These are phyloP conservation scores for Aspiorhynchus laticeps DNA, from an alignment of 2,113 vertebrate genomes.

Conservation along the genomic window DNA sequence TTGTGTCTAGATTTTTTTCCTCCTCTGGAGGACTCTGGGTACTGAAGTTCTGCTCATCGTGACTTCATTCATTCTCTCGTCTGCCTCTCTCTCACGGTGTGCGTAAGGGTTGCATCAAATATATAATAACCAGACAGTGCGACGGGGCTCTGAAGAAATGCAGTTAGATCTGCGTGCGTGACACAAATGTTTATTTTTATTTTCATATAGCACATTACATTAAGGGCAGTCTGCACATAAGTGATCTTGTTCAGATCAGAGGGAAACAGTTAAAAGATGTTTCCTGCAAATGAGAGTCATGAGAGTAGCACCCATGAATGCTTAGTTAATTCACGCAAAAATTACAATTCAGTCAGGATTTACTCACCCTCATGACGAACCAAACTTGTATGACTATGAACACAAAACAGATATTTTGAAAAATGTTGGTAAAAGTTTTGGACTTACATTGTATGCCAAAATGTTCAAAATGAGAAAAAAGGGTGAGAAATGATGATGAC, in stretches of 20 bases:
- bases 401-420: not conserved
- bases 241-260: not conserved
- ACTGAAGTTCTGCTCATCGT: slow-evolving; percentile 67
- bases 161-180: slow-evolving; percentile 4
- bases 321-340: not conserved
- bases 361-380: not conserved
- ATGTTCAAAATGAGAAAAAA: not conserved
- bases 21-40: slow-evolving; percentile 68
- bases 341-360: not conserved
- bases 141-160: not conserved
- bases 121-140: not conserved
- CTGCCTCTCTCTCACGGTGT: not conserved
- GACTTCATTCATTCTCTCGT: not conserved
- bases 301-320: not conserved
- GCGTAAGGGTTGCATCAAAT: not conserved
- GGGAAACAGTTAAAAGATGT: no score
- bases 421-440: not conserved
- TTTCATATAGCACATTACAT: not conserved
- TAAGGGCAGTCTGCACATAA: no score
- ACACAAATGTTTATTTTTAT: not conserved
- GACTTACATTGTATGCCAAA: not conserved
- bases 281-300: not conserved
- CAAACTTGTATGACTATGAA: not conserved
- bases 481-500: not conserved
- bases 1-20: slow-evolving; percentile 50